Evolutionary conservation across 2,888 invertebrate species (phyloP), one percentile per base, ranked within the genome.

Genomic region (Barypeithes pellucidus): DNA sequence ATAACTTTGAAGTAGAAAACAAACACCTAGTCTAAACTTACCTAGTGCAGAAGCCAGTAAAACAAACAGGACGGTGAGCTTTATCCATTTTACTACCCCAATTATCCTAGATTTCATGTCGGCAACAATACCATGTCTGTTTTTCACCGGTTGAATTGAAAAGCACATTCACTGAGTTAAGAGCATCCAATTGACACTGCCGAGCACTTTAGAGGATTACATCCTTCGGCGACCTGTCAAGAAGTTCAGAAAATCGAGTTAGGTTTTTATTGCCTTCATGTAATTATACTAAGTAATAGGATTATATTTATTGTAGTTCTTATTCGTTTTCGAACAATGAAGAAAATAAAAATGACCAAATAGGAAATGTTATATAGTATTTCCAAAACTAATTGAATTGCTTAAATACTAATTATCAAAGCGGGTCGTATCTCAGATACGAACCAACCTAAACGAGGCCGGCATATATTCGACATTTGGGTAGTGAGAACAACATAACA

Each of bases 91-190:
- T 79, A 81, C 80, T 77, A 80, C 74, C 76, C 79, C 82, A 76
- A 81, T 80, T 79, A 82, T 79, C 81, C 80, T 80, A 77, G 83
- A 79, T 84, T 79, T 85, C 85, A 85, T 85, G 82, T 84, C 85
- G 84, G 79, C 84, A 79, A 77, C 80, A 83, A 82, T 85, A 66
- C 80, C 84, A 84, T 84, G 83, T 83, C 84, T 83, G 80, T 82
- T 81, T 81, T 77, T 79, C 80, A 80, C 80, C 78, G 79, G 41
- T 43, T 67, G 62, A 75, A 62, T 71, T 60, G 65, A 54, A 72
- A 71, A 75, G 66, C 73, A 73, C 73, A 76, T 76, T 71, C 73
- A 73, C 70, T 69, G 60, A 66, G 70, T 36, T 36, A 57, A 59
- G 52, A 74, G 70, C 43, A 41, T 65, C 69, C 73, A 50, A 69